phyloP scores from a whole-genome alignment of 92 coral and sea anemone species.

The Bergia puertoricense region DNA sequence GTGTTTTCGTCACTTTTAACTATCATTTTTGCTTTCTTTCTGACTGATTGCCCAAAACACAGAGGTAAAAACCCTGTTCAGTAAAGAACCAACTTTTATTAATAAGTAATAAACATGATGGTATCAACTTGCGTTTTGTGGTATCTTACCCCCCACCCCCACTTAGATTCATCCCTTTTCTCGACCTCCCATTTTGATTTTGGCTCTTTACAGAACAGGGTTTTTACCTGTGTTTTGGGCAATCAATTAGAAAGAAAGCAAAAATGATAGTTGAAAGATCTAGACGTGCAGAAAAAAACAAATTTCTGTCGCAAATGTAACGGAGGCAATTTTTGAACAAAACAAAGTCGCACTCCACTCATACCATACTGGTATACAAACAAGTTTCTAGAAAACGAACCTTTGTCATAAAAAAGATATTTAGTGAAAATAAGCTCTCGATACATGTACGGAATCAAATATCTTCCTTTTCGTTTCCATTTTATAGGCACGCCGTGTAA shows the following conservation, averaged over 20 bases:
- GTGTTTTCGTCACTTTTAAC: background rate
- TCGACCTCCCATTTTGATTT: background rate
- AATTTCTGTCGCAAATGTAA: background rate
- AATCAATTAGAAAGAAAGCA: background rate
- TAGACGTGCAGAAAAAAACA: background rate
- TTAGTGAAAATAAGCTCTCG: background rate
- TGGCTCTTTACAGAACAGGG: background rate
- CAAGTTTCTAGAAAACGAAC: background rate
- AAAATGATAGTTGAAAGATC: background rate
- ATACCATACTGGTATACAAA: background rate
- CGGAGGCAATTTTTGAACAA: background rate
- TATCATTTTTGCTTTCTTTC: background rate
- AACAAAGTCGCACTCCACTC: too few species aligned
- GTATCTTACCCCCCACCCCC: background rate
- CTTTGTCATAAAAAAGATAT: background rate
- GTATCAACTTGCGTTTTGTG: background rate
- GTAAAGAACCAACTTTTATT: too few species aligned
- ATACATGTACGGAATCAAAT: background rate
- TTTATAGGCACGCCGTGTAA: too few species aligned
- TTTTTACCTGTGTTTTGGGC: background rate
- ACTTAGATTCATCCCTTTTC: background rate
- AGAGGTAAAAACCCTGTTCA: too few species aligned
- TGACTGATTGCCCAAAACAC: background rate
- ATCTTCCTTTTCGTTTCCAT: constrained; percentile 22
- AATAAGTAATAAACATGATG: background rate